Conservation (phyloP, 2,888 invertebrate species). For the Hirudinaria manillensis region DNA sequence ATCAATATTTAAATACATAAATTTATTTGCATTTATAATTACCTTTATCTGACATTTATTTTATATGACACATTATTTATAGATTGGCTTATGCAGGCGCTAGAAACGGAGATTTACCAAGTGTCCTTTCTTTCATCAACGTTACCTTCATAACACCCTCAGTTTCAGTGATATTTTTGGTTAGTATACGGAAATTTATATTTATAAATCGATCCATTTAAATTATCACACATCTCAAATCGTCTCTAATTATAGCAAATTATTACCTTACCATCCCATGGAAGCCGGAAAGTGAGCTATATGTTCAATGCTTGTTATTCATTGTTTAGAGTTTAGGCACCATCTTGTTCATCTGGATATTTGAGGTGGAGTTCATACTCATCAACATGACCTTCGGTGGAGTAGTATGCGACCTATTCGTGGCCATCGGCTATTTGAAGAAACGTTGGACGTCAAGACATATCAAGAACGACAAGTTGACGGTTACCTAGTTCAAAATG, state of each 20-base stretch:
- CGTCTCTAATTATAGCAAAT: no score
- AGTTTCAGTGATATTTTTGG: slow-evolving; percentile 22
- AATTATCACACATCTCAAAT: no score
- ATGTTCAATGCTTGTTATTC: no score
- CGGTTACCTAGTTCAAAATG: no score
- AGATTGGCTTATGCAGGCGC: slow-evolving; percentile 22
- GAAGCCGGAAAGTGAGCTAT: no score
- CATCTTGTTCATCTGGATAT: slow-evolving; percentile 19
- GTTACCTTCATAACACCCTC: slow-evolving; percentile 9
- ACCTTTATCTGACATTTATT: not conserved
- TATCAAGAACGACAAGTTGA: not conserved
- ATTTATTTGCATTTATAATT: not conserved
- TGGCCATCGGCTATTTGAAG: slow-evolving; percentile 29
- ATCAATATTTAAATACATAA: no score
- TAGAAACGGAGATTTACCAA: slow-evolving; percentile 21
- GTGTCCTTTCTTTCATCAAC: slow-evolving; percentile 12
- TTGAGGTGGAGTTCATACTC: slow-evolving; percentile 33
- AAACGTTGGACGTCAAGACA: not conserved
- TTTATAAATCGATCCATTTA: no score
- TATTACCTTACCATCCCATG: no score
- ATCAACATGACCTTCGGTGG: slow-evolving; percentile 33
- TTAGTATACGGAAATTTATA: not conserved
- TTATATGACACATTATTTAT: no score
- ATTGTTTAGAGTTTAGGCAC: no score
- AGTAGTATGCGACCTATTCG: slow-evolving; percentile 31